Evolutionary conservation across 1,140 invertebrate genomes (phyloP), one percentile per base, ranked within the genome.

Genomic region (Dinoponera quadriceps): DNA sequence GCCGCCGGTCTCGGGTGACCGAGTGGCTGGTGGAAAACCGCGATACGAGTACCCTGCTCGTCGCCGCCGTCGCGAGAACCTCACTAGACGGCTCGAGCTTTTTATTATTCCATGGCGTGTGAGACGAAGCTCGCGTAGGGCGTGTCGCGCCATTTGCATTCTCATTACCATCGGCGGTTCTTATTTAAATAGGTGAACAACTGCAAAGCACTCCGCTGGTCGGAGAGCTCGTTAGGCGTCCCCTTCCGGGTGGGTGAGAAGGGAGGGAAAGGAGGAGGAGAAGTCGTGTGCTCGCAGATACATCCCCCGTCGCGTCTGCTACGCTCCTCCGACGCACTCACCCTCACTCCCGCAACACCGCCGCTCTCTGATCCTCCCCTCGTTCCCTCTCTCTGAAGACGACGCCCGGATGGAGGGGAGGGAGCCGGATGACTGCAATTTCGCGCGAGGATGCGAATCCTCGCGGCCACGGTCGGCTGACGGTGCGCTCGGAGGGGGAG

Each of bases 101-200:
- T 90, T 85, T 90, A 88, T 81, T 86, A 85, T 88, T 84, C 51
- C 66, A 62, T 54, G 55, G 73, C 83, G 82, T 63, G 83, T 75
- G 59, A 84, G 72, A 85, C 84, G 84, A 90, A 88, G 88, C 85
- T 90, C 77, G 85, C 71, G 59, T 71, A 77, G 25, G 84, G 84
- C 83, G 89, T 89, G 86, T 84, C 57, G 75, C 48, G 83, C 77
- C 73, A 89, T 91, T 91, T 91, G 90, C 90, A 91, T 91, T 91
- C 90, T 91, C 90, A 90, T 91, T 91, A 91, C 87, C 90, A 91
- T 91, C 80, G 63, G 85, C 83, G 84, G 84, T 77, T 83, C 86
- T 86, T 90, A 91, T 91, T 91, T 85, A 91, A 91, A 91, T 89
- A 90, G 84, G 84, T 73, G 88, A 89, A 90, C 86, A 89, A 89